Conservation (phyloP, 2,113 vertebrate species). For the Polypterus bichir region DNA sequence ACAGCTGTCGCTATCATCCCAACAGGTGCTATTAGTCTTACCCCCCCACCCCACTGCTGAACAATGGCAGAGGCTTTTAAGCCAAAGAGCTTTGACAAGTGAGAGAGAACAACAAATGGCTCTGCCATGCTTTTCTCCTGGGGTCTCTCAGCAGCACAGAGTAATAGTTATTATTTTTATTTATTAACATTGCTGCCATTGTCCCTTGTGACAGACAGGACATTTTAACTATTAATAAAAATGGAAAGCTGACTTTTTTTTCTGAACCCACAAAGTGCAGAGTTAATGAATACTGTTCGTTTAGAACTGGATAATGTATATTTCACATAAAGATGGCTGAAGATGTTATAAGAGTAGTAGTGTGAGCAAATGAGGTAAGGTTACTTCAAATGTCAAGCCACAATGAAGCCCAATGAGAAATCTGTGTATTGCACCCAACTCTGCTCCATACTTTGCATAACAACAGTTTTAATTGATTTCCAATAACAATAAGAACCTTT, state of each 20-base stretch:
- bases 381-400: background rate
- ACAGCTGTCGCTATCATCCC: conserved; percentile 70
- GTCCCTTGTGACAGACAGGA: conserved; percentile 64
- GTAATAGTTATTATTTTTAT: conserved; percentile 81
- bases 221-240: conserved; percentile 85
- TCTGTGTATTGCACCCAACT: conserved; percentile 4
- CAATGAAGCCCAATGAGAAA: conserved; percentile 10
- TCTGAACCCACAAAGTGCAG: conserved; percentile 34
- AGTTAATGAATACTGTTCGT: conserved; percentile 46
- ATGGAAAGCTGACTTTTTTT: conserved; percentile 39
- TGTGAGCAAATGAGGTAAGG: conserved; percentile 13
- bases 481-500: too few species aligned
- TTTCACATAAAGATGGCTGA: conserved; percentile 32
- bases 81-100: conserved; percentile 77
- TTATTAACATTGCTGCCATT: conserved; percentile 69
- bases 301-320: conserved; percentile 47
- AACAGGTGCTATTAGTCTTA: conserved; percentile 72
- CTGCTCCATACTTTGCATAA: too few species aligned
- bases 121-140: conserved; percentile 42
- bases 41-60: conserved; percentile 33
- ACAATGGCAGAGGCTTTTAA: conserved; percentile 80
- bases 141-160: conserved; percentile 52
- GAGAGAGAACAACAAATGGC: conserved; percentile 81
- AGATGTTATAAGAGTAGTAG: conserved; percentile 10
- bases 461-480: too few species aligned